phyloP scores from a whole-genome alignment of 2,888 invertebrate species.

The Pterostichus madidus region DNA sequence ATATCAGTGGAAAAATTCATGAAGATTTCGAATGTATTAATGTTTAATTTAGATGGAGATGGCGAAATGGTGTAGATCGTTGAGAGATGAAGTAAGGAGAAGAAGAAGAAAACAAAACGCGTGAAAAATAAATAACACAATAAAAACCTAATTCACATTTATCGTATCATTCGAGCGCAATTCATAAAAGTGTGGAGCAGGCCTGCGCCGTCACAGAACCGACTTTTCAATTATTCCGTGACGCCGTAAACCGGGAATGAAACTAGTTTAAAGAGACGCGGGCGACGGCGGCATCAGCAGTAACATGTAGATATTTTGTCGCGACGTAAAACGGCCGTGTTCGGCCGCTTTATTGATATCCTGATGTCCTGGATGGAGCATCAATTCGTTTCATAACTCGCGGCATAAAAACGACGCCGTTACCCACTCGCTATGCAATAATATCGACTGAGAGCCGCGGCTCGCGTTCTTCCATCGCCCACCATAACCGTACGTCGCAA shows the following conservation, averaged over 20 bases:
- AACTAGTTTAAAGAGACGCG: constrained; percentile 62
- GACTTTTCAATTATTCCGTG: constrained; percentile 66
- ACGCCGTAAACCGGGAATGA: constrained; percentile 63
- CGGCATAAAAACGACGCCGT: constrained; percentile 60
- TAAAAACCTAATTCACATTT: constrained; percentile 60
- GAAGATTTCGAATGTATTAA: not conserved
- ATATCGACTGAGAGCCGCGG: constrained; percentile 59
- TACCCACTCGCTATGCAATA: constrained; percentile 54
- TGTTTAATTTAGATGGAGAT: not conserved
- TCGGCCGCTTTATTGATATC: constrained; percentile 65
- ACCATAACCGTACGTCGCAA: not conserved
- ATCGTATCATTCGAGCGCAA: constrained; percentile 57
- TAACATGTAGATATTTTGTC: constrained; percentile 66
- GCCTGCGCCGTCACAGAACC: constrained; percentile 14
- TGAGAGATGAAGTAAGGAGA: not conserved
- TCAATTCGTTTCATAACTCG: constrained; percentile 66
- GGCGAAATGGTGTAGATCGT: not conserved
- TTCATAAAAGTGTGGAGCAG: constrained; percentile 42
- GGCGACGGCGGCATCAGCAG: constrained; percentile 1
- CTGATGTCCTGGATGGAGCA: constrained; percentile 61
- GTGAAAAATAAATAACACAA: constrained; percentile 57
- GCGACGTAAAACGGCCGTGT: constrained; percentile 55
- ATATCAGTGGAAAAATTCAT: too few relatives aligned
- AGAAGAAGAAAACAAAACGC: constrained; percentile 50
- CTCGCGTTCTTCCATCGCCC: not conserved